Base-by-base conservation (phyloP, 2,113 vertebrate species). In the Bubo blakistoni region DNA sequence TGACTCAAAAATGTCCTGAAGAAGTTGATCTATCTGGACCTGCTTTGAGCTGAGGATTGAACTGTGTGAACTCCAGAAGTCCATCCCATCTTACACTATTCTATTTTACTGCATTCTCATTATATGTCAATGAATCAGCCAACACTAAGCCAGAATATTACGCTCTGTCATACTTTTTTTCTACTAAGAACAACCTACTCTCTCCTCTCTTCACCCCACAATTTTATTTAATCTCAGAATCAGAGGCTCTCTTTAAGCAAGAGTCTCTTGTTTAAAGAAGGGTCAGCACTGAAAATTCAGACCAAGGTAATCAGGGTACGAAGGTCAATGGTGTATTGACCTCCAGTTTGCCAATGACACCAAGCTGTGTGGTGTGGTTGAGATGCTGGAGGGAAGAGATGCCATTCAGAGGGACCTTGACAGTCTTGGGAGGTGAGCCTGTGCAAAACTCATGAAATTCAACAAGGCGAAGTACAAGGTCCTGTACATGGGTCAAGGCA, bases 151-250 rank as follows among this genome's bases (percentile, higher is more conserved):
- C 19, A 44, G 11, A 82, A 80, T 47, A 17, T 26, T 40, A 32
- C 0, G 1, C 7, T 46, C n/a, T 16, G 11, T 42, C 19, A 22
- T n/a, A 34, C 0, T 0, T 29, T 51, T 69, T 95, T 92, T 52
- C 21, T 7, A 14, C 32, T 57, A 36, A 66, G 30, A 79, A 38
- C 19, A 14, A 49, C 38, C 14, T 74, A 40, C 9, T 94, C 16
- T 20, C 13, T 90, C 20, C 3, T 1, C 2, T 47, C 26, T 63
- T 88, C 11, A 82, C 8, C 2, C 4, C 8, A 36, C 2, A 40
- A 15, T 46, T 62, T 30, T 57, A 54, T 77, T 77, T 80, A 69
- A 29, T 61, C 24, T 58, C 40, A 57, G 14, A 77, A 65, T 73
- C 24, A 29, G 21, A 44, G 13, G 5, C 4, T 72, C 2, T 66